Base-by-base conservation (phyloP, 2,113 vertebrate genomes). In the Tetrax tetrax region DNA sequence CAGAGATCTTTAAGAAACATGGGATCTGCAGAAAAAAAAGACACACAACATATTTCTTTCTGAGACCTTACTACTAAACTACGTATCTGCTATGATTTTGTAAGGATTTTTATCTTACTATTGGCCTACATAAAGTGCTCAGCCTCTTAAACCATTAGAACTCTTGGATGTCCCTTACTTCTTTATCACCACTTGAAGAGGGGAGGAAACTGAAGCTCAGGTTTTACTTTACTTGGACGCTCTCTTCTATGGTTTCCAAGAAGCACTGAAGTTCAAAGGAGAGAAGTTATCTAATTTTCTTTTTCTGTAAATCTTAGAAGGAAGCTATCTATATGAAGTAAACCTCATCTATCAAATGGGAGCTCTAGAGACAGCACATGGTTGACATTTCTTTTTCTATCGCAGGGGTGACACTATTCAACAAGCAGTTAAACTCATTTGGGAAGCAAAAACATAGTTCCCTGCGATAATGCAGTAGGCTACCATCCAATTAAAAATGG, bases 391-490 rank as follows among this genome's bases (percentile, higher is more conserved):
- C 27, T 81, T 85, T 93, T 96, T 77, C 50, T 89, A 2, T 81
- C 33, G 19, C n/a, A 43, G 5, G 18, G 20, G 12, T 80, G 29
- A 72, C 68, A 83, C 12, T 69, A 37, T 60, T 87, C 70, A 87
- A 45, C 23, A 68, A 87, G 48, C 12, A 81, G 56, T 82, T 88
- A 86, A 83, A 66, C 23, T 23, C 10, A 24, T 65, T 88, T 71
- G n/a, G 43, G 38, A 64, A 29, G 53, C 41, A 78, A 92, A 70
- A 29, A 0, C 53, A 31, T 23, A 79, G 14, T 57, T 86, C 50
- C 22, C 51, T 95, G 78, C 41, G 91, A 79, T 91, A 96, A 93
- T 97, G 91, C 95, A 31, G 90, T 83, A 90, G 57, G 35, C 22
- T 91, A 84, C 82, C 87, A 91, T 56, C 80, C 90, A 96, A 71